phyloP scores from a whole-genome alignment of 2,113 vertebrate species.

The Mastomys coucha region DNA sequence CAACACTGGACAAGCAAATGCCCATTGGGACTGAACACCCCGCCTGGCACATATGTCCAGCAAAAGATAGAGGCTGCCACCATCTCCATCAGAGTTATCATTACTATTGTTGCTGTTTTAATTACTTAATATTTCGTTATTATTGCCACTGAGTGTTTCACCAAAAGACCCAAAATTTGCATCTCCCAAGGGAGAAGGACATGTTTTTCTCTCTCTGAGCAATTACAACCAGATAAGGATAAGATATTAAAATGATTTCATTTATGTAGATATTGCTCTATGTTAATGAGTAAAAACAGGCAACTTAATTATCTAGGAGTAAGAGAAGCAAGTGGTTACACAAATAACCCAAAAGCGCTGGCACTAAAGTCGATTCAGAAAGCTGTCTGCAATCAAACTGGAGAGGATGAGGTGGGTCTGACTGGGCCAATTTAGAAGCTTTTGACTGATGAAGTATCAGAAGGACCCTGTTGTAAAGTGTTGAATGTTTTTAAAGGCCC shows the following conservation, averaged over 20 bases:
- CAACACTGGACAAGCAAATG: background rate
- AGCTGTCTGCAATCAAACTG: background rate
- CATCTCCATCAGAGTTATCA: background rate
- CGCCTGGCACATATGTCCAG: background rate
- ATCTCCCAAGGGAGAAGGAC: slow-evolving; percentile 45
- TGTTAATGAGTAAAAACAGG: slow-evolving; percentile 41
- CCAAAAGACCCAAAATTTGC: slow-evolving; percentile 46
- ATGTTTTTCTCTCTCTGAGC: slow-evolving; percentile 45
- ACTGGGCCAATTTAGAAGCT: background rate
- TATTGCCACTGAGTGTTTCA: background rate
- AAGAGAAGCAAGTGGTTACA: background rate
- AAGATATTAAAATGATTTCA: slow-evolving; percentile 46
- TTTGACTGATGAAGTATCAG: background rate
- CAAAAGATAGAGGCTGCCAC: background rate
- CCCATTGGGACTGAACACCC: background rate
- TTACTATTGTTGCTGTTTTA: background rate
- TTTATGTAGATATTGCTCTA: slow-evolving; percentile 27
- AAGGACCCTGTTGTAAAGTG: background rate
- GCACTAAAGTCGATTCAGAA: background rate
- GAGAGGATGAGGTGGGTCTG: background rate
- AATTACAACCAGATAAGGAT: slow-evolving; percentile 57
- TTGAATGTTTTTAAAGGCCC: background rate
- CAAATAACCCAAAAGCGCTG: background rate
- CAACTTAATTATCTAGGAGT: slow-evolving; percentile 35
- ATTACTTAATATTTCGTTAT: slow-evolving; percentile 49